Evolutionary conservation across 2,113 vertebrate genomes (phyloP), one percentile per base, ranked within the genome.

Genomic region (Lophura nycthemera): DNA sequence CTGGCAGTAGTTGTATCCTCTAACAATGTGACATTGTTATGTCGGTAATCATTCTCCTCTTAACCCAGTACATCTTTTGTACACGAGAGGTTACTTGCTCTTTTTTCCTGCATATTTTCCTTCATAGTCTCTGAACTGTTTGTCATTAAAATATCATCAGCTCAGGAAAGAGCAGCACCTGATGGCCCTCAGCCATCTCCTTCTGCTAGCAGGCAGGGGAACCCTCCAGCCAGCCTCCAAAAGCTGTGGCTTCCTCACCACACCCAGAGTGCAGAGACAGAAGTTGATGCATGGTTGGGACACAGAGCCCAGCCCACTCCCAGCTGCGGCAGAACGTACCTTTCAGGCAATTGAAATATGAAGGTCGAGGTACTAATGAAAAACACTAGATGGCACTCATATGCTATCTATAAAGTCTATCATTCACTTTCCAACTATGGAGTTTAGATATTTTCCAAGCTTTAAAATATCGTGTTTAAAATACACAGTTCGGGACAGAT

Each of bases 341-440:
- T 50, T 24, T 21, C 45, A 66, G 92, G 74, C 19, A 64, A 10
- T 0, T 15, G 27, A 57, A 59, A 52, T 15, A 42, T 12, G 30
- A 91, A 75, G 30, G n/a, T 3, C 75, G 4, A 15, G 36, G 15
- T 54, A 38, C 52, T 63, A 17, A 21, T 4, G 20, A 24, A 6
- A 2, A 92, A 79, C 97, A 84, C 98, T 95, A 98, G 98, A 96
- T 97, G 98, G 97, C 96, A 90, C 96, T 96, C 96, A 90, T 11
- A 88, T 22, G 96, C 96, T 79, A 36, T 27, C 30, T 52, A 69
- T 94, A 95, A 97, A 86, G n/a, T 3, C 14, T 74, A 72, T 19
- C 45, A 12, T 6, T 10, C 17, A 1, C 11, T 81, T 60, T 32
- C 25, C 64, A 24, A 29, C 7, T 25, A 57, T 7, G 50, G 61